Conservation (phyloP, 2,888 invertebrate genomes). For the Parnassius mnemosyne region DNA sequence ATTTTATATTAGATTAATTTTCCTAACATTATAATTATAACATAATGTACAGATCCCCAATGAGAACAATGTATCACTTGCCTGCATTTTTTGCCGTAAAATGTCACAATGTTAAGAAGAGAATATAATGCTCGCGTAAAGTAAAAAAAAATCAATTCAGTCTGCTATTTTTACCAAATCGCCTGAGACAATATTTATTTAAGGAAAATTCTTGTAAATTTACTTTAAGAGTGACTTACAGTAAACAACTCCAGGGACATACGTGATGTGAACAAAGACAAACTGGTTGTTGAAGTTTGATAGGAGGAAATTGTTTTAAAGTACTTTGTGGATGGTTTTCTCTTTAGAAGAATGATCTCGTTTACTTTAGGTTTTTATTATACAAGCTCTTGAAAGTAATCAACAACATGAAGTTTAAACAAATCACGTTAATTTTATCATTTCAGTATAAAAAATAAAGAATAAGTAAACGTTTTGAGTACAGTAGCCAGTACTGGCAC, state of each 20-base stretch:
- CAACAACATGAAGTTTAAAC: no score
- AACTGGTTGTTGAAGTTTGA: conserved; percentile 19
- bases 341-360: background rate
- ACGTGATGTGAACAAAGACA: conserved; percentile 44
- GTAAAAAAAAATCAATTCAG: conserved; percentile 4
- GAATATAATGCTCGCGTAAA: no score
- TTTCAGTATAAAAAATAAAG: no score
- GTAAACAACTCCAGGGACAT: conserved; percentile 61
- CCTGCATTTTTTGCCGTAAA: no score
- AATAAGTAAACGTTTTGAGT: no score
- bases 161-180: background rate
- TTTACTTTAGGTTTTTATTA: background rate
- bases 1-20: background rate
- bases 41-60: no score
- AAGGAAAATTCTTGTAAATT: conserved; percentile 21
- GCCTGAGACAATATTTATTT: conserved; percentile 7
- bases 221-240: conserved; percentile 50
- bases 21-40: no score
- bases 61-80: no score
- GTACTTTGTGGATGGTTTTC: conserved; percentile 10
- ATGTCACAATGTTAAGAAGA: no score
- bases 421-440: background rate
- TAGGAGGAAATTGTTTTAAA: conserved; percentile 21
- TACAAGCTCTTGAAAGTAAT: no score
- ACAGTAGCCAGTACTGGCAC: no score